Conservation (phyloP, 2,888 invertebrate genomes). For the Pachycephus smyrnensis region DNA sequence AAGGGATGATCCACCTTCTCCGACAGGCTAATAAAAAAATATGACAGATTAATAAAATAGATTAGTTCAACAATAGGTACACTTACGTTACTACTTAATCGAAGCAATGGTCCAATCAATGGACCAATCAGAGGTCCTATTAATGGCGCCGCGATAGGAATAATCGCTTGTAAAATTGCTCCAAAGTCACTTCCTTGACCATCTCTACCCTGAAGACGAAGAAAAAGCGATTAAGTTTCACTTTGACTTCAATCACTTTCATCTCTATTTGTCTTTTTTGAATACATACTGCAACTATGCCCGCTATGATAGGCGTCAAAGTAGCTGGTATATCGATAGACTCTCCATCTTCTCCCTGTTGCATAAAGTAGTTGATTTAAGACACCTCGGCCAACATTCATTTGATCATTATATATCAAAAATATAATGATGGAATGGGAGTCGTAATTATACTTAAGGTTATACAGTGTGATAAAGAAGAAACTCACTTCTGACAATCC, state of each 20-base stretch:
- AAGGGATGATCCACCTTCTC: slow-evolving; percentile 46
- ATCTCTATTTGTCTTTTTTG: background rate
- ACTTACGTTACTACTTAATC: slow-evolving; percentile 54
- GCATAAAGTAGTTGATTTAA: background rate
- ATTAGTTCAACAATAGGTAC: background rate
- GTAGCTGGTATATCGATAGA: background rate
- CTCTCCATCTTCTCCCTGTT: background rate
- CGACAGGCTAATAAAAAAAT: slow-evolving; percentile 41
- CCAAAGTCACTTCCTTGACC: slow-evolving; percentile 55
- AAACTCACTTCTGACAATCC: slow-evolving; percentile 55
- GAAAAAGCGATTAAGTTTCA: background rate
- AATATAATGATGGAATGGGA: background rate
- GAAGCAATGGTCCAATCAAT: slow-evolving; percentile 53
- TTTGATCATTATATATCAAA: background rate
- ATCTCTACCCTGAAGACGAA: slow-evolving; percentile 47
- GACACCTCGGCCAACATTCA: background rate
- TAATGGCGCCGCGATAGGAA: slow-evolving; percentile 53
- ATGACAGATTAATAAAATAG: background rate
- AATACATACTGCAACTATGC: background rate
- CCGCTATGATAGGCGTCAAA: background rate
- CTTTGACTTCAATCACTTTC: background rate
- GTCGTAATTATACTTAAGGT: background rate
- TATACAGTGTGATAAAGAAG: background rate
- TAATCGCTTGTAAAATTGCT: slow-evolving; percentile 54
- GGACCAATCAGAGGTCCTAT: slow-evolving; percentile 59